Evolutionary conservation across 2,797 vertebrate genomes (phyloP).

Genomic region (Chelidonichthys spinosus): DNA sequence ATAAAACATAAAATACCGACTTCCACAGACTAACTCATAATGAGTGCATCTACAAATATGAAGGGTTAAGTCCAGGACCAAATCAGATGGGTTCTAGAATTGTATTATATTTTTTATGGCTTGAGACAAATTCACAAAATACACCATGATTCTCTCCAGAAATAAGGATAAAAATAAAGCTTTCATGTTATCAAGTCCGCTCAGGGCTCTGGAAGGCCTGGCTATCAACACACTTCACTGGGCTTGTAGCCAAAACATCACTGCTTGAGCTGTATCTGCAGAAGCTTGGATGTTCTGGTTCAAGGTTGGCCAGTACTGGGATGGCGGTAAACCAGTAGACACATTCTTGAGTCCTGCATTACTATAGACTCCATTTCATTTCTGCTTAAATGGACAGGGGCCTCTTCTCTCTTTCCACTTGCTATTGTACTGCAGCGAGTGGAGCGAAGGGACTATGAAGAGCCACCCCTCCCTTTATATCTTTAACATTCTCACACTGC

Average conservation of each 20-base stretch:
- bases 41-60: not conserved
- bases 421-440: slow-evolving; percentile 40
- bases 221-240: slow-evolving; percentile 50
- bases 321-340: slow-evolving; percentile 59
- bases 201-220: slow-evolving; percentile 15
- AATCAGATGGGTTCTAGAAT: not conserved
- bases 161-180: slow-evolving; percentile 18
- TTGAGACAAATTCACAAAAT: slow-evolving; percentile 10
- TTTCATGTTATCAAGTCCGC: slow-evolving; percentile 36
- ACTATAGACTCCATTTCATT: slow-evolving; percentile 65
- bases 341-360: slow-evolving; percentile 63
- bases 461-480: slow-evolving; percentile 31
- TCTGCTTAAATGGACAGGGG: slow-evolving; percentile 50
- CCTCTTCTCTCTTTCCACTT: slow-evolving; percentile 44
- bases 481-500: slow-evolving; percentile 46
- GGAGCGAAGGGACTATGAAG: slow-evolving; percentile 37
- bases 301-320: slow-evolving; percentile 38
- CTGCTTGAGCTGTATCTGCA: slow-evolving; percentile 22
- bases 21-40: not conserved
- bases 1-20: accelerated
- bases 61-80: not conserved
- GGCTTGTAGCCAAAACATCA: slow-evolving; percentile 63
- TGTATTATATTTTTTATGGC: not conserved
- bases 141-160: not conserved
- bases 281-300: slow-evolving; percentile 36